Conservation (phyloP, 2,113 vertebrate genomes). For the Spilogale gracilis region DNA sequence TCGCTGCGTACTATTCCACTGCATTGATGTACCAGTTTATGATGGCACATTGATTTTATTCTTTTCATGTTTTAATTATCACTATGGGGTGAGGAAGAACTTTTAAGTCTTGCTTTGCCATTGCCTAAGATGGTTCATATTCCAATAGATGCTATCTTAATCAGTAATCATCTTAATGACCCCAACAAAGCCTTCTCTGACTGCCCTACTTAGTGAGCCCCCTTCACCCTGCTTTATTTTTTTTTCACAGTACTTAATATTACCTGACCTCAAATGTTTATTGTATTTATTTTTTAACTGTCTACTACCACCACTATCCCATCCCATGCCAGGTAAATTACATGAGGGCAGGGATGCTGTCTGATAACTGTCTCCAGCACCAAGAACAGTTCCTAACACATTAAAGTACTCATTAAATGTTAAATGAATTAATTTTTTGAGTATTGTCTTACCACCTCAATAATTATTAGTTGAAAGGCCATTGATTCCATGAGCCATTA, state of each 20-base stretch:
- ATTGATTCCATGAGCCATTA: background rate
- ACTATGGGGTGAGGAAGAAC: background rate
- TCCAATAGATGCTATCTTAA: background rate
- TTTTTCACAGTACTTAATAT: background rate
- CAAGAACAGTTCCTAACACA: background rate
- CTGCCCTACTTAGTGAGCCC: background rate
- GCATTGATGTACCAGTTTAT: background rate
- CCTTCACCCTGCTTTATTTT: slow-evolving; percentile 6
- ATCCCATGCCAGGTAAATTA: background rate
- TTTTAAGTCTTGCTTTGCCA: slow-evolving; percentile 1
- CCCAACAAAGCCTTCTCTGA: background rate
- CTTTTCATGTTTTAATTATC: slow-evolving; percentile 27
- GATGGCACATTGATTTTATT: background rate
- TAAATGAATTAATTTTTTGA: slow-evolving; percentile 18
- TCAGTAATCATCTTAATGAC: background rate
- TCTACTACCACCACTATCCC: background rate
- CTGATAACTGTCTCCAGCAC: background rate
- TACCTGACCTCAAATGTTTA: background rate
- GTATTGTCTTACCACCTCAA: background rate
- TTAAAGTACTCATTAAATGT: background rate
- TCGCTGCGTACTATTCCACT: background rate
- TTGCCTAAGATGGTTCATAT: slow-evolving; percentile 31
- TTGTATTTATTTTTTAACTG: background rate
- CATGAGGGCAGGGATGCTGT: background rate
- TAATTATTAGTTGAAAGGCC: background rate